Evolutionary conservation across 35 echinoderm and acorn worm genomes (phyloP).

Genomic region (Heliocidaris tuberculata): DNA sequence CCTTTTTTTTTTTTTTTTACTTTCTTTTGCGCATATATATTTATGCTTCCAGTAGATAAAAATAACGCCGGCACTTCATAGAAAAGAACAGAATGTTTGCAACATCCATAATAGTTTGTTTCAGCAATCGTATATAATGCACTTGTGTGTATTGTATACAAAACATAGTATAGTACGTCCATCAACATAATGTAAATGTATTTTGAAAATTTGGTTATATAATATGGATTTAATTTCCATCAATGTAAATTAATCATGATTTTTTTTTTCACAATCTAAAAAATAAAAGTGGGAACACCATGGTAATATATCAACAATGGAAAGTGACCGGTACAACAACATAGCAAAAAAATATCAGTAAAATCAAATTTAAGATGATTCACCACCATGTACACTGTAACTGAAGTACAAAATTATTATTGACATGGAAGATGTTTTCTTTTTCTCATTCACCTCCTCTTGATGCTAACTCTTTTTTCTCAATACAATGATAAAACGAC

Average conservation of each 20-base stretch:
- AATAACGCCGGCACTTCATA: conserved; percentile 10
- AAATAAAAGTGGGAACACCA: neutral
- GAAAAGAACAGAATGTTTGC: neutral
- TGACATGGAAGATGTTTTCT: neutral
- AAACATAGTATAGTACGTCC: neutral
- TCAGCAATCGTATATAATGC: neutral
- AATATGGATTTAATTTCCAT: neutral
- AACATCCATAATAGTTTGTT: neutral
- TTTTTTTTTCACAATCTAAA: neutral
- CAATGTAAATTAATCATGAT: neutral
- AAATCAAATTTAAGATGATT: neutral
- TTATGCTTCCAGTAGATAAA: conserved; percentile 4
- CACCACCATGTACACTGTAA: no score
- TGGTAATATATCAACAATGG: no score
- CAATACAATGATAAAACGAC: neutral
- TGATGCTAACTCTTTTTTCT: neutral
- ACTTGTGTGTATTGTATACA: conserved; percentile 16
- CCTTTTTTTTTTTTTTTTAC: neutral
- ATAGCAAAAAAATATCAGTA: neutral
- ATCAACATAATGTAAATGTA: neutral
- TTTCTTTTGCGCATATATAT: neutral
- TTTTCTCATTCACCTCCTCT: neutral
- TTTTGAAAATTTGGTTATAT: neutral
- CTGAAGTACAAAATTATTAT: neutral
- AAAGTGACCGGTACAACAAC: neutral